phyloP scores from a whole-genome alignment of 2,888 invertebrate species.

The Nephrotoma guestfalica region DNA sequence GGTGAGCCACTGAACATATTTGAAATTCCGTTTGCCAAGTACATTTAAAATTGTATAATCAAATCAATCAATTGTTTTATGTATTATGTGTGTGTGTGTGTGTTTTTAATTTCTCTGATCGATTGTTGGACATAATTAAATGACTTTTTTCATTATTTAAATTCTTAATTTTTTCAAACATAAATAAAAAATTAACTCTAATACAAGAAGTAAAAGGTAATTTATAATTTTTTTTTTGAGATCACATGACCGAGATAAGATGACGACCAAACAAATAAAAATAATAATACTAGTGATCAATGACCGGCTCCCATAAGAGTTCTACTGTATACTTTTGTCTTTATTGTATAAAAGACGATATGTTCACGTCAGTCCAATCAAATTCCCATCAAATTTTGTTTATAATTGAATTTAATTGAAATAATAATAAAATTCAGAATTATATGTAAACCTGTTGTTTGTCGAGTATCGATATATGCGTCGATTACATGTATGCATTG shows the following conservation, averaged over 20 bases:
- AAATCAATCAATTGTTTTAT: neutral
- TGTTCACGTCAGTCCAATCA: neutral
- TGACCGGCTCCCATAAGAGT: neutral
- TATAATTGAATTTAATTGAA: neutral
- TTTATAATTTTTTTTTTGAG: neutral
- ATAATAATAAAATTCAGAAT: neutral
- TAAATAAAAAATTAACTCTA: neutral
- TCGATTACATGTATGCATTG: neutral
- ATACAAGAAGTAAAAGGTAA: neutral
- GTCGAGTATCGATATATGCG: neutral
- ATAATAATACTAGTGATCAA: neutral
- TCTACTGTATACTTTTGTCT: neutral
- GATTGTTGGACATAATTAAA: neutral
- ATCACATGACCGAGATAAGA: neutral
- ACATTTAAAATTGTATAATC: neutral
- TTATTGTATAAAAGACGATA: neutral
- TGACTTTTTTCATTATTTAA: neutral
- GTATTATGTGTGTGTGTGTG: neutral
- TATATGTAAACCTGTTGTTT: neutral
- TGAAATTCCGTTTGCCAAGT: neutral
- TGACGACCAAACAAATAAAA: neutral
- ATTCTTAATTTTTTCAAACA: neutral
- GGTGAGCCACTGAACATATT: neutral
- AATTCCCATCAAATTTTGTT: neutral
- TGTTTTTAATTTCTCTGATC: neutral